A percentile compares a stretch with the other conserved stretches of the same genome.
These are phyloP conservation scores for mouse (Mus musculus) DNA, from an alignment of 2,113 vertebrate species.

Conservation along the genomic window DNA sequence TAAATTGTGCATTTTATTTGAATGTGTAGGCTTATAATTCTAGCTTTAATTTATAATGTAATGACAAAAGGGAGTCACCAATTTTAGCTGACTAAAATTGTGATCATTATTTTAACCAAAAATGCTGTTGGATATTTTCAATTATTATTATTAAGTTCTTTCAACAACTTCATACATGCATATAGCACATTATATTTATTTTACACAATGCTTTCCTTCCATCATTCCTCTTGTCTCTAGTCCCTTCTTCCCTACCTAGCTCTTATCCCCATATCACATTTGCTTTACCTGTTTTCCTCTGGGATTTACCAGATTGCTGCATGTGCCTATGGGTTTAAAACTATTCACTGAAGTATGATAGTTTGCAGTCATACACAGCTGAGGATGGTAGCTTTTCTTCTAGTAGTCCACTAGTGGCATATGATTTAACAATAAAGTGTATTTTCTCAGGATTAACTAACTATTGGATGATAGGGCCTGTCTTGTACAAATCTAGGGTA, in stretches of 20 bases:
- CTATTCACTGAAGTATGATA: background rate
- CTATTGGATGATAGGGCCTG: background rate
- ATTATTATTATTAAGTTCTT: background rate
- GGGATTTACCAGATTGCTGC: background rate
- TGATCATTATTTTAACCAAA: background rate
- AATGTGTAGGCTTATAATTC: background rate
- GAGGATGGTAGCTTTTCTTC: background rate
- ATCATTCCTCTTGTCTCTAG: background rate
- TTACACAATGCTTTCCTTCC: background rate
- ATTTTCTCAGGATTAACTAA: background rate
- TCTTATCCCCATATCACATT: background rate
- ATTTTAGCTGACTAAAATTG: background rate
- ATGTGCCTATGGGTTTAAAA: background rate
- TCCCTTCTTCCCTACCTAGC: background rate
- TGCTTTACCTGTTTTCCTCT: background rate
- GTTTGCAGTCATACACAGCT: background rate
- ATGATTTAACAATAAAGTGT: background rate
- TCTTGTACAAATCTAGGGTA: background rate
- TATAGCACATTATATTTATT: background rate
- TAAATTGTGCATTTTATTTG: background rate
- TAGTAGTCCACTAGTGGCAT: background rate
- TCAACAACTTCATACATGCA: background rate
- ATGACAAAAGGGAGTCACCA: accelerated
- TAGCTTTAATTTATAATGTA: background rate
- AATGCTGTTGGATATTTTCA: background rate